Evolutionary conservation across 2,113 vertebrate genomes (phyloP), one percentile per base, ranked within the genome.

Genomic region (Pygoscelis adeliae): DNA sequence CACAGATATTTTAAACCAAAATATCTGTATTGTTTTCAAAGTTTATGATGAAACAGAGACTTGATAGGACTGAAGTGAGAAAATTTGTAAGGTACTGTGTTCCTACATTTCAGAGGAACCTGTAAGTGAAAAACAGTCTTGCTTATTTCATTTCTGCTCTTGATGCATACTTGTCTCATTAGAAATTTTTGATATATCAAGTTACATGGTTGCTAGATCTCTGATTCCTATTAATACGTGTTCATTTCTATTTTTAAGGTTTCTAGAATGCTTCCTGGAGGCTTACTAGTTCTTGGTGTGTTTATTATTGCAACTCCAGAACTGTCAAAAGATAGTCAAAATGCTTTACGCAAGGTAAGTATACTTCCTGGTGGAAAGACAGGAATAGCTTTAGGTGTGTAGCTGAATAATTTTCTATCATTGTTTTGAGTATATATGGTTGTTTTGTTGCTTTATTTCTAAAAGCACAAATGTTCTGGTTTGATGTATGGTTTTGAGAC

Each of bases 191-290:
- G 25, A 15, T 69, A 11, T 11, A n/a, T 88, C 1, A 1, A 46
- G 21, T 36, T 49, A 10, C 4, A 0, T 17, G 15, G 3, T 55
- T 66, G 46, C 32, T 72, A 17, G 42, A 22, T 71, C 8, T 38
- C 32, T 2, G 17, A 7, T 42, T 66, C 15, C 10, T 82, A 1
- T 61, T 83, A 53, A 65, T 34, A 52, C 17, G 5, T 30, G 21
- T 40, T 74, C 2, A 3, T 55, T 67, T 91, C 3, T 83, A 12
- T 95, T 95, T 94, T 80, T 17, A 90, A 99, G 99, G 99, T 99
- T 65, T 99, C 99, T 92, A 98, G 99, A 94, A 99, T 99, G 99
- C 98, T 99, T 49, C 99, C 99, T 21, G 99, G 99, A 61, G 99
- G 99, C 49, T 90, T 99, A 81, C 89, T 97, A 78, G 98, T 99